Evolutionary conservation across 2,797 vertebrate species (phyloP), one percentile per base, ranked within the genome.

Genomic region (Lepilemur septentrionalis): DNA sequence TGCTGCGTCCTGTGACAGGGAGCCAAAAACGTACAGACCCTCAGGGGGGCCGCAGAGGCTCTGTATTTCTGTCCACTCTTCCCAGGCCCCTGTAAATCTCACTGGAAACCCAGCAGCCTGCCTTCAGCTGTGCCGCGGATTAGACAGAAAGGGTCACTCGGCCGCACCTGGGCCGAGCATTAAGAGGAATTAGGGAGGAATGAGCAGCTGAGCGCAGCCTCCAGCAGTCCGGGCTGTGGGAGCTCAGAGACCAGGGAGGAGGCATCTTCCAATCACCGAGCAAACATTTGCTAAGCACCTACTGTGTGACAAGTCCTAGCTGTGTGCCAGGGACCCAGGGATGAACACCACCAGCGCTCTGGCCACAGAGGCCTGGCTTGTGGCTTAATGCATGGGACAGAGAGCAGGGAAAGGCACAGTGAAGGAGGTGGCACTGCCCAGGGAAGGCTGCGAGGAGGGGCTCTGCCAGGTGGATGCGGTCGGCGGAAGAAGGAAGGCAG

Each of bases 221-320:
- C n/a, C n/a, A 14, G 72, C 3, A 2, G 35, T 55, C 86, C 82
- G 78, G 23, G 18, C 20, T 5, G 1, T 2, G 10, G 50, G 41
- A 13, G 38, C 22, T 15, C 43, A 10, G 23, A 46, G 50, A 23
- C 28, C 14, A 15, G 35, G 12, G 38, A 38, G 20, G n/a, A 23
- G 2, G 46, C 0, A 0, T 28, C 52, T 35, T 28, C 5, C 23
- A 3, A 15, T 18, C 41, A 23, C n/a, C 1, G 0, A 67, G 55
- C 17, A 73, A 52, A 59, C 32, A 30, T 28, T 20, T 7, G 1
- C 28, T 25, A 41, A 59, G 18, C n/a, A 25, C 11, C 48, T 57
- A 28, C 81, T 15, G 1, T 30, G 25, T 18, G 2, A 55, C 28
- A 35, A 10, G 22, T 69, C 20, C 32, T 0, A 0, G 63, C 7